phyloP scores from a whole-genome alignment of 2,113 vertebrate genomes.

The Malaclemys terrapin region DNA sequence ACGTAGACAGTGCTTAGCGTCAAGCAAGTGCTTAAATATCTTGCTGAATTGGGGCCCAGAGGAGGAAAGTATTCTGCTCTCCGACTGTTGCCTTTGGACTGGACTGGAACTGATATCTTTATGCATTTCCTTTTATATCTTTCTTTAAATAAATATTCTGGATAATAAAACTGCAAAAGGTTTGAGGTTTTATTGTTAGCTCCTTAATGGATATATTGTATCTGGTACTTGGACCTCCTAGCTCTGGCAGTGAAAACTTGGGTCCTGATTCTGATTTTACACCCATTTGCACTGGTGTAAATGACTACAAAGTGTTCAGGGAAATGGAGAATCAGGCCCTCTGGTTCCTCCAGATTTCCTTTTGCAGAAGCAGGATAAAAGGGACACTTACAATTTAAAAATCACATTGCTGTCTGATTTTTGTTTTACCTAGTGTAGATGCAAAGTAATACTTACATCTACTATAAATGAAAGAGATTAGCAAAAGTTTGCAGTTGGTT shows the following conservation, averaged over 20 bases:
- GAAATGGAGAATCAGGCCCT: neutral
- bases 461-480: neutral
- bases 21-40: neutral
- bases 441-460: neutral
- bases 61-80: neutral
- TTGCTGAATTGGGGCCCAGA: neutral
- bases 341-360: neutral
- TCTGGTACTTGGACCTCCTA: neutral
- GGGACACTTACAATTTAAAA: neutral
- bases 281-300: fast-evolving
- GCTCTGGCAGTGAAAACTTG: neutral
- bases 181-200: neutral
- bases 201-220: neutral
- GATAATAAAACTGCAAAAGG: neutral
- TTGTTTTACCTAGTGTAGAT: neutral
- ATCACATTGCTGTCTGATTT: neutral
- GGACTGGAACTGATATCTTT: neutral
- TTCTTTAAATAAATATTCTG: neutral
- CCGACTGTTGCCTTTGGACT: neutral
- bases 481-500: neutral
- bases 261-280: neutral
- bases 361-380: neutral
- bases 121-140: neutral
- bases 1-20: neutral
- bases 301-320: neutral